phyloP scores from a whole-genome alignment of 2,888 invertebrate species.

The Drosophila falleni region DNA sequence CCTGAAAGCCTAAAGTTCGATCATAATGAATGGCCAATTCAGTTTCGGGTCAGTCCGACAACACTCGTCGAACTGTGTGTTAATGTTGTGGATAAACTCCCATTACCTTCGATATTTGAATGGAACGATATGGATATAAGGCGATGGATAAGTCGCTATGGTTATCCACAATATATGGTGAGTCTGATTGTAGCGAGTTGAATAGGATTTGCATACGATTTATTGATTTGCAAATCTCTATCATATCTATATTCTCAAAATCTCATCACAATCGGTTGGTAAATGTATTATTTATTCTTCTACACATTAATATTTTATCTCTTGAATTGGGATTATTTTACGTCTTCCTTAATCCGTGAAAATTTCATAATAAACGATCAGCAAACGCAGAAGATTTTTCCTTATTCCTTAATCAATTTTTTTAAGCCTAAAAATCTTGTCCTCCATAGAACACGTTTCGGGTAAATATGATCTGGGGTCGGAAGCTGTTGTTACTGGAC shows the following conservation, averaged over 20 bases:
- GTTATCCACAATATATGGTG: slow-evolving; percentile 87
- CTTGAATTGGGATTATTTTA: not conserved
- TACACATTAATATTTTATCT: not conserved
- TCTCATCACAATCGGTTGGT: not conserved
- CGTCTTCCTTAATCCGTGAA: no score
- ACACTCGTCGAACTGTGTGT: slow-evolving; percentile 84
- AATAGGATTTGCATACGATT: not conserved
- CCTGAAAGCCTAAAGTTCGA: slow-evolving; percentile 48
- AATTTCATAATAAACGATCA: no score
- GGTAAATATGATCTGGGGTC: slow-evolving; percentile 86
- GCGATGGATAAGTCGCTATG: slow-evolving; percentile 86
- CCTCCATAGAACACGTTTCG: slow-evolving; percentile 83
- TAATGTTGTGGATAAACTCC: slow-evolving; percentile 84
- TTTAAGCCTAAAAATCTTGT: not conserved
- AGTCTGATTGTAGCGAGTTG: not conserved
- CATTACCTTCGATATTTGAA: slow-evolving; percentile 84
- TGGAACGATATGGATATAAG: slow-evolving; percentile 86
- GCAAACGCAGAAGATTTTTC: no score
- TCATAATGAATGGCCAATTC: slow-evolving; percentile 64
- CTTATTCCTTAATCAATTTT: no score
- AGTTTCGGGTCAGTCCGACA: slow-evolving; percentile 83
- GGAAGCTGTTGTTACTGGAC: slow-evolving; percentile 86
- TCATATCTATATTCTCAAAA: not conserved
- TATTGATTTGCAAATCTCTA: not conserved
- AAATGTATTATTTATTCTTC: not conserved